These are phyloP conservation scores for Forficula auricularia DNA, from an alignment of 1,140 invertebrate genomes.

Conservation along the genomic window DNA sequence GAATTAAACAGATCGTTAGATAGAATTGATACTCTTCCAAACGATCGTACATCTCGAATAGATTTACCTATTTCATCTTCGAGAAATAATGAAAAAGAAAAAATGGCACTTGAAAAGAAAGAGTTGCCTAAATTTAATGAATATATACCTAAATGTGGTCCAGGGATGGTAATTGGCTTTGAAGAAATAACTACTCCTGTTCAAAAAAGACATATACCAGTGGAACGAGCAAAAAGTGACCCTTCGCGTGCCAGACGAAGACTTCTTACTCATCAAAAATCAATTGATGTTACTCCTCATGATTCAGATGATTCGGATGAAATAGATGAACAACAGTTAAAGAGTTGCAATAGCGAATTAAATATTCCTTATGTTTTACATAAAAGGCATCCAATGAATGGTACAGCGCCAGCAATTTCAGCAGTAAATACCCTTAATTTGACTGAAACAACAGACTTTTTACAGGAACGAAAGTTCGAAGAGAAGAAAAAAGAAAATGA, in stretches of 20 bases:
- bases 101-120: constrained; percentile 37
- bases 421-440: constrained; percentile 21
- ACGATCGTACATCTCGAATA: too few relatives aligned
- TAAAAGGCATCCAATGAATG: constrained; percentile 66
- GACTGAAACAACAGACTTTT: constrained; percentile 27
- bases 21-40: too few relatives aligned
- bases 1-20: too few relatives aligned
- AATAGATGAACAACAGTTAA: too few relatives aligned
- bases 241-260: constrained; percentile 33
- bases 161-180: constrained; percentile 28
- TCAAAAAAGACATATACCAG: constrained; percentile 35
- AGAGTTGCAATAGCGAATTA: constrained; percentile 26
- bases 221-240: constrained; percentile 68
- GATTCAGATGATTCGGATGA: constrained; percentile 45
- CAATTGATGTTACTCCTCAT: constrained; percentile 62
- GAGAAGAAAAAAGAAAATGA: constrained; percentile 29
- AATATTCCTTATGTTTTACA: constrained; percentile 70
- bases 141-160: constrained; percentile 35
- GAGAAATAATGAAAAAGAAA: constrained; percentile 14
- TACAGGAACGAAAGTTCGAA: constrained; percentile 33
- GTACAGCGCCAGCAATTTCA: constrained; percentile 37
- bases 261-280: constrained; percentile 70
- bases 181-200: constrained; percentile 2
- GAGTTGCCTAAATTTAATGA: constrained; percentile 28
- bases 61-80: not conserved